phyloP scores from a whole-genome alignment of 2,888 invertebrate genomes.

The Adineta ricciae region DNA sequence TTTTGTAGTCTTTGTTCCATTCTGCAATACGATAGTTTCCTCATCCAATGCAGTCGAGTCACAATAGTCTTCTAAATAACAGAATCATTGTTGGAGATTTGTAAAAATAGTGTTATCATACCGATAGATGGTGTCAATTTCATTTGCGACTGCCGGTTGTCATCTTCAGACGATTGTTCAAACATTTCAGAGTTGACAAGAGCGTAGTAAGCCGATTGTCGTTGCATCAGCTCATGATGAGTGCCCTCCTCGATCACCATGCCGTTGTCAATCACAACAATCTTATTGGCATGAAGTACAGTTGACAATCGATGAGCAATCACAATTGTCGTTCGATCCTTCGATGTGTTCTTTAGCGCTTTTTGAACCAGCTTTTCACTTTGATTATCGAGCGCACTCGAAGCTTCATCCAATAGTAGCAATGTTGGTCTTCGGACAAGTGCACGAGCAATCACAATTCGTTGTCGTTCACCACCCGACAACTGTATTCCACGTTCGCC shows the following conservation, averaged over 20 bases:
- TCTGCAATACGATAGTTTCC: no score
- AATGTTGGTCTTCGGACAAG: conserved; percentile 62
- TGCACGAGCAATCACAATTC: conserved; percentile 42
- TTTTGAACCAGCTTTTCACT: background rate
- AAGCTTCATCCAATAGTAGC: conserved; percentile 48
- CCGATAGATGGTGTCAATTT: no score
- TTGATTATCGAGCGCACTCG: conserved; percentile 40
- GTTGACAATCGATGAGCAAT: background rate
- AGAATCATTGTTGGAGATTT: no score
- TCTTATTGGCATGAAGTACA: background rate
- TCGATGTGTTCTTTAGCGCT: background rate
- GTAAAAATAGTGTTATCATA: no score
- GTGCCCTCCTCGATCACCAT: background rate
- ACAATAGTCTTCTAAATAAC: no score
- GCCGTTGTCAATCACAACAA: background rate
- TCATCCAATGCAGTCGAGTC: no score
- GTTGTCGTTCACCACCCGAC: conserved; percentile 48
- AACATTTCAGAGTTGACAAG: no score
- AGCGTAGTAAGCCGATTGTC: no score
- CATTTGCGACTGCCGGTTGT: no score
- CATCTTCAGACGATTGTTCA: no score
- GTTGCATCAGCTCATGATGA: no score
- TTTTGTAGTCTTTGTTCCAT: no score
- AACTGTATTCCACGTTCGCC: conserved; percentile 48
- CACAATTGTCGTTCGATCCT: background rate